Conservation (phyloP, 2,113 vertebrate genomes). For the Cebus imitator region DNA sequence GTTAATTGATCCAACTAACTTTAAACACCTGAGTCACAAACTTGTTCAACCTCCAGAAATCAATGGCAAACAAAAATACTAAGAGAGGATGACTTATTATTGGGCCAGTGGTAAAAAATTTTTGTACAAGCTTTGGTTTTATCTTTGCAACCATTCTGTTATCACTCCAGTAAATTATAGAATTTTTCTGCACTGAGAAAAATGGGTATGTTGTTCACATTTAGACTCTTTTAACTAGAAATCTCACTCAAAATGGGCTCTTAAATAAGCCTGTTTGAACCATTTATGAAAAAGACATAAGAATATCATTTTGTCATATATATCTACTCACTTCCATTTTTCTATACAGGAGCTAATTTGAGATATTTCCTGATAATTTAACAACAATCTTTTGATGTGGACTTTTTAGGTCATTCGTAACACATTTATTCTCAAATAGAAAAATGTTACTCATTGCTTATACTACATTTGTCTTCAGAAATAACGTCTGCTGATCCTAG, state of each 20-base stretch:
- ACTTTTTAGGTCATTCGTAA: neutral
- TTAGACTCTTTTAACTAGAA: slow-evolving; percentile 62
- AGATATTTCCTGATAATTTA: slow-evolving; percentile 31
- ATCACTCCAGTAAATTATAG: slow-evolving; percentile 62
- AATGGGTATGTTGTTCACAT: slow-evolving; percentile 61
- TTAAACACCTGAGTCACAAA: slow-evolving; percentile 22
- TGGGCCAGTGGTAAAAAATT: slow-evolving; percentile 47
- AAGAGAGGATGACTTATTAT: slow-evolving; percentile 36
- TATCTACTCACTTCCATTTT: neutral
- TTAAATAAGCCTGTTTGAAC: slow-evolving; percentile 25
- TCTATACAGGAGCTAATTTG: neutral
- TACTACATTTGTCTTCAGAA: neutral
- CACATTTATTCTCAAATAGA: neutral
- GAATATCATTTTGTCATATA: neutral
- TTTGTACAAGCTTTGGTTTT: slow-evolving; percentile 37
- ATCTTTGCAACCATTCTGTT: slow-evolving; percentile 57
- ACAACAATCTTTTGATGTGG: neutral
- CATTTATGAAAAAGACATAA: slow-evolving; percentile 54
- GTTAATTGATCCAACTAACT: neutral
- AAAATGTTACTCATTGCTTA: neutral
- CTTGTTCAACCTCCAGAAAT: slow-evolving; percentile 48
- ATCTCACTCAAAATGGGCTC: slow-evolving; percentile 52
- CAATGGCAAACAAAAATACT: slow-evolving; percentile 3
- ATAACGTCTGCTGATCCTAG: neutral
- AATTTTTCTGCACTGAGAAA: slow-evolving; percentile 56